Percentiles rank a stretch among this genome's conserved stretches.
Evolutionary conservation across 2,797 vertebrate genomes (phyloP).

Genomic region (Hemibagrus guttatus): DNA sequence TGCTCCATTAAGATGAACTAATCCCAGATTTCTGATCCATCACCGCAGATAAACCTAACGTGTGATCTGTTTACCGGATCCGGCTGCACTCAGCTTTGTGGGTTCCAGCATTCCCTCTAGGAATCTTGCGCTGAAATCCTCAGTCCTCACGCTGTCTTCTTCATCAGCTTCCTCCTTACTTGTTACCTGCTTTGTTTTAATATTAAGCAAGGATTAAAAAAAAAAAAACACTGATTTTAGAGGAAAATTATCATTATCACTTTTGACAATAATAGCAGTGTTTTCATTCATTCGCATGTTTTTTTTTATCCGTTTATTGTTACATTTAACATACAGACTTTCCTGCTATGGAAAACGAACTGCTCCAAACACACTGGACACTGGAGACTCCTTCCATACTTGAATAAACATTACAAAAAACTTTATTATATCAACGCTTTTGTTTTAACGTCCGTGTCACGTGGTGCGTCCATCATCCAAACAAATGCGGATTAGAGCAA

Average conservation of each 20-base stretch:
- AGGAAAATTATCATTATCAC: neutral
- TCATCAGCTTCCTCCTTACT: constrained; percentile 46
- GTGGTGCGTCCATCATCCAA: neutral
- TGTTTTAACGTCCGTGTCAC: neutral
- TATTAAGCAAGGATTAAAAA: neutral
- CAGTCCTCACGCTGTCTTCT: constrained; percentile 77
- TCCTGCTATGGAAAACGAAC: neutral
- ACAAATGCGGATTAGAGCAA: neutral
- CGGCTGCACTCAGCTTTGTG: constrained; percentile 28
- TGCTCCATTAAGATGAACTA: neutral
- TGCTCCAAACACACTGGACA: neutral
- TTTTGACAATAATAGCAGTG: too few relatives aligned
- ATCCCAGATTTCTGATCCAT: neutral
- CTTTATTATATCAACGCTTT: neutral
- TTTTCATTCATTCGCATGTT: neutral
- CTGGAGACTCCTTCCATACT: too few relatives aligned
- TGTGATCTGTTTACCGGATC: neutral
- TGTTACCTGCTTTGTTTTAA: constrained; percentile 3
- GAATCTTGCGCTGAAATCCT: constrained; percentile 77
- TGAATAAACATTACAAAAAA: neutral
- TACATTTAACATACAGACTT: neutral
- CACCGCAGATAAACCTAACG: neutral
- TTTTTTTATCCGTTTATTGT: neutral
- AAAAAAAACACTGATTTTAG: neutral
- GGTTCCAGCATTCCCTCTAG: constrained; percentile 71